These are phyloP conservation scores for Eupsittula cactorum DNA, from an alignment of 2,113 vertebrate genomes.

Conservation along the genomic window DNA sequence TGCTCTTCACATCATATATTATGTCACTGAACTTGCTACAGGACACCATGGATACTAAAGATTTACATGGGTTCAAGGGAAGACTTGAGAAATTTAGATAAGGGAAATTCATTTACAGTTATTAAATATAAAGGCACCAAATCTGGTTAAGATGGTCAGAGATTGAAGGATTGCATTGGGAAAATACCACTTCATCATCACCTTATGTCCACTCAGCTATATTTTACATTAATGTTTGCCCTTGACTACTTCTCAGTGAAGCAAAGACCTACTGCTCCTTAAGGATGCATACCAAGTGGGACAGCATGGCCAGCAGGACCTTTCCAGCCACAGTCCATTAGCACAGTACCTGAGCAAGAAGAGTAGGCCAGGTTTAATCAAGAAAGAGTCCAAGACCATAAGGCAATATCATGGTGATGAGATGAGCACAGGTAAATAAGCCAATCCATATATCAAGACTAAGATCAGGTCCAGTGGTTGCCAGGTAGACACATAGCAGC, in stretches of 20 bases:
- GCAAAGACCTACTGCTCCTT: not conserved
- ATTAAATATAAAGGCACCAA: not conserved
- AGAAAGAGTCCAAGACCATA: not conserved
- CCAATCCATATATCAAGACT: rapidly evolving
- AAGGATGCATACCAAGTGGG: not conserved
- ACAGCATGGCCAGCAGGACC: not conserved
- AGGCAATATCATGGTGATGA: rapidly evolving
- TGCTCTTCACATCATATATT: not conserved
- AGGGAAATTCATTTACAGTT: not conserved
- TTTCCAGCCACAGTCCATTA: not conserved
- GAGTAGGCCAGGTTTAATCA: not conserved
- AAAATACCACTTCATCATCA: not conserved
- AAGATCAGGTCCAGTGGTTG: not conserved
- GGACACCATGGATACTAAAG: not conserved
- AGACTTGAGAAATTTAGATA: not conserved
- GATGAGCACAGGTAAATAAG: not conserved
- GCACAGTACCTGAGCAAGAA: not conserved
- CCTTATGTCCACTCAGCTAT: too few species aligned
- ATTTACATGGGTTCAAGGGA: not conserved
- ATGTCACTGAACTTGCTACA: not conserved
- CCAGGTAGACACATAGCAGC: rapidly evolving
- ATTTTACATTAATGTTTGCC: too few species aligned
- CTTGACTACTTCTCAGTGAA: not conserved
- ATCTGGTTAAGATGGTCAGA: not conserved
- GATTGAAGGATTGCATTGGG: not conserved